Evolutionary conservation across 2,888 invertebrate species (phyloP), one percentile per base, ranked within the genome.

Genomic region (Ophioninae sp.): DNA sequence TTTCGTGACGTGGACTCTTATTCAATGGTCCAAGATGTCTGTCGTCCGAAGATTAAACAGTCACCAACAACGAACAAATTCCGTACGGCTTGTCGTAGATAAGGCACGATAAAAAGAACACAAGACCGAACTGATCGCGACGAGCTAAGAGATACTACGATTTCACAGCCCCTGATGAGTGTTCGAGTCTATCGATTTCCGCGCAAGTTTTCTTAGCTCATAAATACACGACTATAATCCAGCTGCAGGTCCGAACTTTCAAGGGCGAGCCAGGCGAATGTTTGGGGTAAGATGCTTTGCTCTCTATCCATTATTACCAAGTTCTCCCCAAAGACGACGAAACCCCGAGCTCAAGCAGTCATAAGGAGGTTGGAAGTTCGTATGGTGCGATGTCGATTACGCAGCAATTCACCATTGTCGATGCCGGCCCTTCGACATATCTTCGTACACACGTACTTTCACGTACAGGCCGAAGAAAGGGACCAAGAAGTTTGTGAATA

Each of bases 351-450:
- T 37, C 10, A 20, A 64, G 17, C 50, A 17, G 50, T 17, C 50
- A 50, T 10, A 17, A 30, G 50, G 50, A n/a, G 13, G 17, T 13
- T 17, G 7, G 23, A 50, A 50, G 5, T 50, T 62, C 50, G 17
- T 8, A 5, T 10, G 50, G 17, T 13, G 70, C 41, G 44, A 78
- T 70, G 57, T 70, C 64, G 83, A 77, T 82, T 84, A 81, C 70
- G 83, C 70, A 68, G 78, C 77, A 75, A 81, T 81, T 85, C 64
- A 56, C 61, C 74, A 81, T 85, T 70, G 81, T 74, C 83, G 78
- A 78, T 85, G 70, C 75, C 30, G 10, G 59, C 23, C 50, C 30
- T 6, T 23, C 17, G 8, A 20, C 39, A 39, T 72, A n/a, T 39
- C 39, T 39, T 30, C 13, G 23, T 62, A 30, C 20, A 6, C 8